These are phyloP conservation scores for Otolemur crassicaudatus DNA, from an alignment of 2,797 vertebrate genomes.

Conservation along the genomic window DNA sequence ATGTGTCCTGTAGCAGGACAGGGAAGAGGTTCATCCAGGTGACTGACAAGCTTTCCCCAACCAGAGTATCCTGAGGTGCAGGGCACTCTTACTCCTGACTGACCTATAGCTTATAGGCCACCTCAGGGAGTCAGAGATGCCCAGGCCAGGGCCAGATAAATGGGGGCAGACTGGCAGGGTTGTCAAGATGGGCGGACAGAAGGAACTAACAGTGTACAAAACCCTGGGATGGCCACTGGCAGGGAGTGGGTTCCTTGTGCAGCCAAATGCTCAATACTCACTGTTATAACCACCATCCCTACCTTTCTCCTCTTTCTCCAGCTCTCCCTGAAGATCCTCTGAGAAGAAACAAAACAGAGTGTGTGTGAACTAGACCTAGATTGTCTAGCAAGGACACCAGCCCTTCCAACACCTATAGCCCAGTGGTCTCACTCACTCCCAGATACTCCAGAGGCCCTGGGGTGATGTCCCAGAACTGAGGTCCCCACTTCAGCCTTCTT, in stretches of 20 bases:
- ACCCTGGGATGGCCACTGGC: neutral
- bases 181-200: neutral
- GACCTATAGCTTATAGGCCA: neutral
- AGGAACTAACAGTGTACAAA: neutral
- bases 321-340: slow-evolving; percentile 86
- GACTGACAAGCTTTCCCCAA: neutral
- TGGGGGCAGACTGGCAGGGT: neutral
- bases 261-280: neutral
- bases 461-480: neutral
- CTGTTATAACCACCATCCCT: neutral
- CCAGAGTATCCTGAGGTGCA: neutral
- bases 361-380: neutral
- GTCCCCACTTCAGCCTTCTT: neutral
- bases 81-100: neutral
- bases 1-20: neutral
- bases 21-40: neutral
- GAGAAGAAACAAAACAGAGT: slow-evolving; percentile 3
- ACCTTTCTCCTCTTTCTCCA: slow-evolving; percentile 89
- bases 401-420: neutral
- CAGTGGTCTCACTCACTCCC: neutral
- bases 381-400: neutral
- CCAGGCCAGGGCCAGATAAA: neutral
- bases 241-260: neutral
- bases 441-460: neutral
- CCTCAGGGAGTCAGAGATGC: neutral